Evolutionary conservation across 2,888 invertebrate species (phyloP), one percentile per base, ranked within the genome.

Genomic region (Phalera bucephala): DNA sequence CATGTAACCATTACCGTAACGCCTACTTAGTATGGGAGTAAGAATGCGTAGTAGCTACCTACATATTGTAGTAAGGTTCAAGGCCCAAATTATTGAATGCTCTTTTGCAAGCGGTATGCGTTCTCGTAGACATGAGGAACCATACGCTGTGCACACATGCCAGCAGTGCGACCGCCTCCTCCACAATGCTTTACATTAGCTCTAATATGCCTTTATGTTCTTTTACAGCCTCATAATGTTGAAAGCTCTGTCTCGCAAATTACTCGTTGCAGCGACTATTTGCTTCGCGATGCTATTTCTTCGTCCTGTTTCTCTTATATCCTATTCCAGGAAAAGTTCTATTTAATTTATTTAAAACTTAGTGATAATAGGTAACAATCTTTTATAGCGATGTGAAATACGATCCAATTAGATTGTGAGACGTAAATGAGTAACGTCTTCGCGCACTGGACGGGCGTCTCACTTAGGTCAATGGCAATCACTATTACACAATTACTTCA

Each of bases 351-450:
- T 50, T 35, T 22, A 34, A 38, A 49, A 39, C 11, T 26, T 13
- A 26, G 13, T 35, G 28, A 33, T 42, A 40, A 52, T 54, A 55
- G 52, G 52, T 48, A 58, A 50, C 44, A 49, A 48, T 57, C 44
- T 49, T 58, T 65, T 52, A 54, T 37, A 51, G 47, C 43, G 34
- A 47, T 50, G 42, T 45, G 53, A 56, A 64, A 52, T 61, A 58
- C 60, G 64, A 64, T 61, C 52, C 60, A 62, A 69, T 76, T 69
- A 69, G 52, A 53, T 62, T 49, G 46, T 50, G 51, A 47, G 57
- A 63, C 64, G 57, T 68, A 63, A 64, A 66, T 62, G 32, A 49
- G 41, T 66, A 60, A 72, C 67, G 65, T 55, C 61, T 55, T 57
- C 46, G 47, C 55, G 57, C 51, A 49, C 49, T 30, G 11, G 28